Evolutionary conservation across 1,140 invertebrate species (phyloP), one percentile per base, ranked within the genome.

Genomic region (Aricia agestis): DNA sequence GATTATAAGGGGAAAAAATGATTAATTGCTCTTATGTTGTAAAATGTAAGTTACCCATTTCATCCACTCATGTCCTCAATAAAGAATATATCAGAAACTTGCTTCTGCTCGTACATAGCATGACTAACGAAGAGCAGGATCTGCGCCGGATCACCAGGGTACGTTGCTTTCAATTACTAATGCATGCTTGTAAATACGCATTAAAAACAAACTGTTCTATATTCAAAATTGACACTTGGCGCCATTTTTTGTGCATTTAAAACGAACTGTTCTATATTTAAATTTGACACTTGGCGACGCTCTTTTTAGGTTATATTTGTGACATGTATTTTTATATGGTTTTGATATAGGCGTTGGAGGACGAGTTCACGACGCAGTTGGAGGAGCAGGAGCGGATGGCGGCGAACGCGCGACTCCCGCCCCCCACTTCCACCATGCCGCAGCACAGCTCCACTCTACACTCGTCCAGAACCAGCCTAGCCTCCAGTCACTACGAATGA

Each of bases 321-420:
- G n/a, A 41, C n/a, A 32, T 57, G 18, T 72, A 19, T 18, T 45
- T 72, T 68, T 10, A 57, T 74, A 70, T 67, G 19, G 31, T 63
- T 19, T 66, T 19, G 36, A 58, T 59, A 66, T 82, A 95, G 95
- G 93, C 92, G 77, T 82, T 95, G 73, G 95, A 95, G 80, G 94
- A 95, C 74, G 94, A 95, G 76, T 95, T 95, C 83, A 85, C 92
- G 41, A 84, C 89, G 19, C 94, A 95, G 79, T 80, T 94, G 57
- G 94, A 94, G 69, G 94, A 95, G 76, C 95, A 95, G 78, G 94
- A 95, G 68, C 82, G 87, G 66, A 77, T 87, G 36, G 83, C 89
- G 66, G 88, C 85, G 0, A 86, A 82, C 70, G 80, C 82, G 10
- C 75, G 86, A 18, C 78, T 85, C 1, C 82, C 84, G 13, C 77